Base-by-base conservation (phyloP, 2,888 invertebrate species). In the Ophion ellenae region DNA sequence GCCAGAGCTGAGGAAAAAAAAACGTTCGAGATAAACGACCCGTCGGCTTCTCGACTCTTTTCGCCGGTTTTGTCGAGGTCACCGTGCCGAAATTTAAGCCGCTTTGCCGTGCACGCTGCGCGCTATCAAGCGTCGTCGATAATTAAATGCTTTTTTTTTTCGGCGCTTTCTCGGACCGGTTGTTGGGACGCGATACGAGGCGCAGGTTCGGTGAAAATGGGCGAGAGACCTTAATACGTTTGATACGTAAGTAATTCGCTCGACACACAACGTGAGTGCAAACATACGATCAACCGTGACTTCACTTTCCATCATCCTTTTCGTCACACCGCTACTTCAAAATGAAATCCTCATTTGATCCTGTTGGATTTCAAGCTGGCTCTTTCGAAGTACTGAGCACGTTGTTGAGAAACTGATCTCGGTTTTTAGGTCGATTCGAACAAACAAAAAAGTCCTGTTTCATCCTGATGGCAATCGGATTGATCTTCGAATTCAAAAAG, bases 61-160 rank as follows among this genome's bases (percentile, higher is more conserved):
- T 40, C 9, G 40, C 40, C 63, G 11, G 75, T 20, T 79, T 53
- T 24, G 28, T 57, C 80, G 84, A 83, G 79, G 83, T 83, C 74
- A 69, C 61, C 11, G 28, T 17, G 57, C 78, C 75, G 57, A 85
- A 75, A 79, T 57, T 47, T 57, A 66, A 75, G 45, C 63, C 36
- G 59, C 69, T 74, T 70, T 79, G 45, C 28, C 24, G 70, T 71
- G 57, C 59, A 14, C 14, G 40, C 40, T 40, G 7, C 59, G 53
- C 66, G 20, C 59, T 53, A 74, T 79, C 79, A 70, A 70, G 53
- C 79, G 36, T 59, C 74, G 74, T 69, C 67, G 69, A 74, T 83
- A 83, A 83, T 79, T 83, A 74, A 79, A 74, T 79, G 9, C 2
- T 57, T 57, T 70, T 70, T 9, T n/a, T 76, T 73, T 82, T 59